A percentile compares a stretch with the other conserved stretches of the same genome.
Evolutionary conservation across 2,113 vertebrate species (phyloP).

Genomic region (Mustela nigripes): DNA sequence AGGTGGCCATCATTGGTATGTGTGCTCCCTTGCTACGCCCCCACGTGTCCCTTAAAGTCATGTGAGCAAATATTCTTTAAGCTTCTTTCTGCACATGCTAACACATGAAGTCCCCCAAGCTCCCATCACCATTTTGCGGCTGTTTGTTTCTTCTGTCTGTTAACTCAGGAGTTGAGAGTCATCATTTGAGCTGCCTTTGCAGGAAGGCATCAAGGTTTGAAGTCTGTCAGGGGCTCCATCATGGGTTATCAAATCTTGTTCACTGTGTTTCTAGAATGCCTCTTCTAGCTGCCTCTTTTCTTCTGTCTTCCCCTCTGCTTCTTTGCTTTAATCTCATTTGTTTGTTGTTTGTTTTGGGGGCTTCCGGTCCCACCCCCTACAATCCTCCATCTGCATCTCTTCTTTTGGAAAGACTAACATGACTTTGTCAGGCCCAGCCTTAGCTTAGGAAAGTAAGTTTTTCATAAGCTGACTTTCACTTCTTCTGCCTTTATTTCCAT

Average conservation of each 20-base stretch:
- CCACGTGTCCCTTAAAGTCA: not conserved
- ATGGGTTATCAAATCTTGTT: not conserved
- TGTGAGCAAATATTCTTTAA: not conserved
- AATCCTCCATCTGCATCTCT: not conserved
- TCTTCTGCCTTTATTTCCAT: conserved; percentile 3
- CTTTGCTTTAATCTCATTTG: not conserved
- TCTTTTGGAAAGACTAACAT: not conserved
- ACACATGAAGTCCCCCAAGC: not conserved
- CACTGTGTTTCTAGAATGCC: not conserved
- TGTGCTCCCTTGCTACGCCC: not conserved
- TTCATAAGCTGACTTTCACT: not conserved
- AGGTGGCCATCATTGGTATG: conserved; percentile 96
- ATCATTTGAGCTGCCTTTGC: not conserved
- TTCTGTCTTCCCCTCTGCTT: not conserved
- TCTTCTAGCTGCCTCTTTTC: not conserved
- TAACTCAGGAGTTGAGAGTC: not conserved
- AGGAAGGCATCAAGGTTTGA: not conserved
- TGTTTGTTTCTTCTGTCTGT: not conserved
- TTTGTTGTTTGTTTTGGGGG: not conserved
- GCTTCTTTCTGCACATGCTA: not conserved
- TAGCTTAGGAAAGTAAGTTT: conserved; percentile 3
- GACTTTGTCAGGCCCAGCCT: not conserved
- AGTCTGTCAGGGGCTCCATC: not conserved
- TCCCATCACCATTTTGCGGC: not conserved
- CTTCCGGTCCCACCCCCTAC: not conserved